Percentiles rank a stretch among this genome's conserved stretches.
These are phyloP conservation scores for Calephelis nemesis DNA, from an alignment of 1,140 invertebrate species.

Conservation along the genomic window DNA sequence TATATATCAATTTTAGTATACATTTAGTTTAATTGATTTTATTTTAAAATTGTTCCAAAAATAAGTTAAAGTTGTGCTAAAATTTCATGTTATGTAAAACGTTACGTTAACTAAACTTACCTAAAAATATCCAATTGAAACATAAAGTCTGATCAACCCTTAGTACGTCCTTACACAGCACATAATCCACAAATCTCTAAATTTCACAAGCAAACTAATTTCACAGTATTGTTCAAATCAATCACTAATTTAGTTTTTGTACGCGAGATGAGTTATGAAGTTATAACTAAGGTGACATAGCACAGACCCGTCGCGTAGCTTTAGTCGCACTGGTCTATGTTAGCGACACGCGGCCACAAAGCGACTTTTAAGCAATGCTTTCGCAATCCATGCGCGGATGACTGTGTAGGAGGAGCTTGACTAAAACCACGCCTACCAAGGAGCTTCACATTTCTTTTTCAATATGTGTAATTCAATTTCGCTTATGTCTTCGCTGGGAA, in stretches of 20 bases:
- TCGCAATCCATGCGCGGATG: conserved; percentile 61
- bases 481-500: conserved; percentile 79
- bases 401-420: conserved; percentile 65
- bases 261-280: conserved; percentile 43
- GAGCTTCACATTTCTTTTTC: conserved; percentile 79
- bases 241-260: conserved; percentile 31
- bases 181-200: conserved; percentile 42
- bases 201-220: conserved; percentile 9
- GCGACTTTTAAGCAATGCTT: conserved; percentile 47
- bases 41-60: too few species aligned
- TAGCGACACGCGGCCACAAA: conserved; percentile 40
- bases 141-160: too few species aligned
- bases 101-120: too few species aligned
- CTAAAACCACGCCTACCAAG: conserved; percentile 75
- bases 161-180: conserved; percentile 24
- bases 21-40: too few species aligned
- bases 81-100: too few species aligned
- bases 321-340: conserved; percentile 49
- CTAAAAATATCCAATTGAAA: too few species aligned
- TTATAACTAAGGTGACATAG: conserved; percentile 36
- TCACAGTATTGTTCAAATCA: conserved; percentile 31
- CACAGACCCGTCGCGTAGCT: conserved; percentile 46
- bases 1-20: too few species aligned
- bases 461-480: conserved; percentile 80
- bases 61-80: too few species aligned